Percentiles rank a stretch among this genome's conserved stretches.
Conservation (phyloP, 2,797 vertebrate species). For the Scolopax bukidnonensis region DNA sequence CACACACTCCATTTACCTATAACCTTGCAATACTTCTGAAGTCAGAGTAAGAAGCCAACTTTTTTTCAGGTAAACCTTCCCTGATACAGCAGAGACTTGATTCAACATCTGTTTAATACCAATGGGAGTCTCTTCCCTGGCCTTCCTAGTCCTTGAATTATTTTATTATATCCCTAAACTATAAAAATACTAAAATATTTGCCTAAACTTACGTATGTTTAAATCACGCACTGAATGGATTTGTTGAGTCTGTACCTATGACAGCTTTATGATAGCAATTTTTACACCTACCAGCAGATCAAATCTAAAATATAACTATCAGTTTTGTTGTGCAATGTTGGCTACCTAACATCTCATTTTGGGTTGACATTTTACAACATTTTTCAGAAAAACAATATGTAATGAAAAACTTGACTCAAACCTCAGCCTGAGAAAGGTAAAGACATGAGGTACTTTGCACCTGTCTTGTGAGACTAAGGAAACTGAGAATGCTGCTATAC, state of each 20-base stretch:
- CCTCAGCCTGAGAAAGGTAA: not conserved
- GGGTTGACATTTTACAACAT: not conserved
- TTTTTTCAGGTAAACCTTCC: not conserved
- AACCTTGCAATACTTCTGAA: not conserved
- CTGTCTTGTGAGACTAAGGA: not conserved
- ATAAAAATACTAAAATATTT: not conserved
- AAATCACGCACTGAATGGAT: not conserved
- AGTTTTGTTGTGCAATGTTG: not conserved
- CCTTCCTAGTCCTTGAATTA: not conserved
- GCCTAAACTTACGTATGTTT: not conserved
- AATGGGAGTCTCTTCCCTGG: not conserved
- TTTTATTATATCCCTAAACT: not conserved
- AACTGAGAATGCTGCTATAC: not conserved
- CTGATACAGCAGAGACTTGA: not conserved
- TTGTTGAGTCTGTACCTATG: not conserved
- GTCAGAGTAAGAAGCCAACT: not conserved
- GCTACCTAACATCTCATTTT: not conserved
- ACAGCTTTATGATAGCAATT: not conserved
- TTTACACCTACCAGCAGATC: not conserved
- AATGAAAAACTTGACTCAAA: not conserved
- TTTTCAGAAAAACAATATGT: not conserved
- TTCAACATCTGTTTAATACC: not conserved
- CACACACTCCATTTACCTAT: not conserved
- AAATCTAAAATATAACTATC: not conserved
- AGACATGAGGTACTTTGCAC: not conserved